Conservation (phyloP, 1,140 invertebrate species). For the Kradibia gibbosae region DNA sequence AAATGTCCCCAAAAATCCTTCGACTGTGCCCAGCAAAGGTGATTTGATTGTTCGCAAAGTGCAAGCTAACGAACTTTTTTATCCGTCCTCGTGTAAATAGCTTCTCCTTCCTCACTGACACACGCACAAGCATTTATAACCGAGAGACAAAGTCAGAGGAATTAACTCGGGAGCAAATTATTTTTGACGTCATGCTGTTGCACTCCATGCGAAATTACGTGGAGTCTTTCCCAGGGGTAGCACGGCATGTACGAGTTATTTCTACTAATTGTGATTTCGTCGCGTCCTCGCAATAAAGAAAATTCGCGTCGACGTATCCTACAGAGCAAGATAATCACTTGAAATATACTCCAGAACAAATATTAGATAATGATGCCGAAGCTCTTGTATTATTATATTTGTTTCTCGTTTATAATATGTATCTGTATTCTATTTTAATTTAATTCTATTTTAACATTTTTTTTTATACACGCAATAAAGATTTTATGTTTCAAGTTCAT, state of each 20-base stretch:
- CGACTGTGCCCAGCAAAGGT: neutral
- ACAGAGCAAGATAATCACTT: neutral
- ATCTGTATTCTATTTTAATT: no score
- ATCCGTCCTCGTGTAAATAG: neutral
- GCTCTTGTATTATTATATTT: no score
- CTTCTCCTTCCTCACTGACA: neutral
- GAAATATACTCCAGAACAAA: conserved; percentile 9
- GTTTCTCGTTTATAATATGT: no score
- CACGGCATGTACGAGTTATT: conserved; percentile 48
- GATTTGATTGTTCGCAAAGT: conserved; percentile 2
- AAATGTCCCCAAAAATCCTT: neutral
- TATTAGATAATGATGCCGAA: neutral
- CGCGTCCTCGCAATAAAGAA: neutral
- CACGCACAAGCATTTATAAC: neutral
- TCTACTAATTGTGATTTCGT: conserved; percentile 54
- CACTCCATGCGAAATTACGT: neutral
- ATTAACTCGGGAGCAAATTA: conserved; percentile 34
- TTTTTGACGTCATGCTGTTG: conserved; percentile 12
- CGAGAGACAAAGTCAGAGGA: neutral
- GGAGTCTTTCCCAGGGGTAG: neutral
- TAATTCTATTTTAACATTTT: neutral
- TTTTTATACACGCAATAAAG: no score
- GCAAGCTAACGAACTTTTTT: conserved; percentile 25
- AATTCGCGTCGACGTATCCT: neutral
- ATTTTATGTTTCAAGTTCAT: no score